Base-by-base conservation (phyloP, 2,113 vertebrate genomes). In the Perca fluviatilis region DNA sequence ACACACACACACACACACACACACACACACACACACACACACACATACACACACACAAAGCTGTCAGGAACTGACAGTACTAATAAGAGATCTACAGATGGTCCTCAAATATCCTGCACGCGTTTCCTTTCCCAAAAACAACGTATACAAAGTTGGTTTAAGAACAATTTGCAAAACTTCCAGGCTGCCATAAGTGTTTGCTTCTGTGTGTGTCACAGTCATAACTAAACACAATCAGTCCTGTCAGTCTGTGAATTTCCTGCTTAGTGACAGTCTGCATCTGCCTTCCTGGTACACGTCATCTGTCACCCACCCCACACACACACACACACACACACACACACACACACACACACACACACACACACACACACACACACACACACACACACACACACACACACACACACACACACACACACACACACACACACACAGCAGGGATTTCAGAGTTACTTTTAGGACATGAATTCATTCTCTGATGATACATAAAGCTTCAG, bases 191-290 rank as follows among this genome's bases (percentile, higher is more conserved):
- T 86, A 63, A 76, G 86, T 82, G 83, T 85, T 65, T 75, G 64
- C 77, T 65, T 86, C 33, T 84, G 47, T 58, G 60, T 77, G 83
- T 83, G 27, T 76, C 58, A 63, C 51, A 84, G 69, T 84, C 83
- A 89, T 89, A 88, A 91, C 88, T 84, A 91, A 93, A 91, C 83
- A 89, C 82, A 74, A 93, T 91, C 89, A 94, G 85, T 95, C 88
- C 83, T 91, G 84, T 91, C 81, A 79, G 86, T 80, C 84, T 86
- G 80, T 82, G 90, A 81, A 89, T 90, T 93, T 95, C 94, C 93
- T 95, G 94, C 76, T 86, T 72, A 60, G 53, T 94, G 94, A 94
- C 95, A 95, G 84, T 83, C 73, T 93, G 86, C 95, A 95, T 92
- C 93, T 95, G 95, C 90, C 84, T 79, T 88, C 78, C 58, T 74